These are phyloP conservation scores for Heliconius nattereri DNA, from an alignment of 1,140 invertebrate genomes.

Conservation along the genomic window DNA sequence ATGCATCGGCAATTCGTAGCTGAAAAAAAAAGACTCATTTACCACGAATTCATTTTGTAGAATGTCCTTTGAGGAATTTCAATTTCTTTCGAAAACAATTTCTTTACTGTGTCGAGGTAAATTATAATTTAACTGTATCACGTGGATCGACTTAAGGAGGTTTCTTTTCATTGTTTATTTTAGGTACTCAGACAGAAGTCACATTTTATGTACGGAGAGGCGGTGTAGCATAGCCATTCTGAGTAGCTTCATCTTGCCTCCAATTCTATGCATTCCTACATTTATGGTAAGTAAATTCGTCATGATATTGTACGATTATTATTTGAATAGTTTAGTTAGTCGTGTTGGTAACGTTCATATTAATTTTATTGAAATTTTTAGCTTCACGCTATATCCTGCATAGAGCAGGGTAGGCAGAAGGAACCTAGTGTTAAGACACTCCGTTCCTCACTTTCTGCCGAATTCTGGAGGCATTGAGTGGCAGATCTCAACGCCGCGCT, in stretches of 20 bases:
- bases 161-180: not conserved
- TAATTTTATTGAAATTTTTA: too few relatives aligned
- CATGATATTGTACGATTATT: not conserved
- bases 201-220: conserved; percentile 84
- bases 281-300: conserved; percentile 82
- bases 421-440: too few relatives aligned
- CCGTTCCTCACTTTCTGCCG: too few relatives aligned
- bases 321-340: not conserved
- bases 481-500: too few relatives aligned
- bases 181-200: conserved; percentile 77
- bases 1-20: too few relatives aligned
- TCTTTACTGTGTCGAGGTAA: not conserved
- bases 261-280: conserved; percentile 90
- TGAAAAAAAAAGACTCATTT: not conserved
- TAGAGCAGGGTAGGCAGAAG: too few relatives aligned
- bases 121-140: not conserved
- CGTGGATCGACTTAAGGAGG: not conserved
- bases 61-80: not conserved
- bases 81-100: not conserved
- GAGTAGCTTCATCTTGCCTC: conserved; percentile 87
- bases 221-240: conserved; percentile 88
- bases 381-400: too few relatives aligned
- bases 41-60: not conserved
- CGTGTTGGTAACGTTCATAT: not conserved
- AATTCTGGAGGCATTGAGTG: too few relatives aligned